Base-by-base conservation (phyloP, 2,797 vertebrate species). In the Myiotriccus ornatus region DNA sequence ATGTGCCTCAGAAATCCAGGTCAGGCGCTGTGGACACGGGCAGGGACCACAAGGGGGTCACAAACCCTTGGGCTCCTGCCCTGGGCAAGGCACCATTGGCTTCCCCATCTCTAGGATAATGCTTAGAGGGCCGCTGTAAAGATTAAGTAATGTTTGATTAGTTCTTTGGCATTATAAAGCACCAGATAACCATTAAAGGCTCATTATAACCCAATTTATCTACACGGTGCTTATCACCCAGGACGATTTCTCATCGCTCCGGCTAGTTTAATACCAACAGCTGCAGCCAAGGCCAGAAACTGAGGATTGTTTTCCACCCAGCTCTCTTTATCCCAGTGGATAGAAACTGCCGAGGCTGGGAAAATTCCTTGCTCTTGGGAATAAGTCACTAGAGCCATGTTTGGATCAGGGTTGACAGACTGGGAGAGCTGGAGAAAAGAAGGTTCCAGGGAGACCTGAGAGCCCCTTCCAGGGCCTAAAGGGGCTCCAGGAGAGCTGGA, bases 71-170 rank as follows among this genome's bases (percentile, higher is more conserved):
- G 25, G 32, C 55, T 62, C 14, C 64, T 70, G 55, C 85, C 59
- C 7, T 6, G 39, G 84, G 81, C 47, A 34, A 53, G 34, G 35
- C 50, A 47, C 63, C 28, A 11, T 24, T 43, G 15, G 59, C 73
- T 57, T 70, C 63, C 62, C 67, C 52, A 37, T 28, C 76, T 46
- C 43, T 11, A 9, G 55, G 84, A 65, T 41, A 77, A 30, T 12
- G 6, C 27, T 84, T n/a, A 35, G 56, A 19, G 83, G 73, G 75
- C 80, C 81, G 39, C 53, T 91, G 35, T 62, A 71, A 71, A 71
- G 25, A 75, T 82, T 93, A 90, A 95, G 95, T 88, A 78, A 43
- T 8, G 71, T 75, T 68, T 88, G 90, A 70, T 75, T 74, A 34
- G 39, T 28, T 49, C 77, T 89, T 86, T 37, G 73, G 89, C 43